Evolutionary conservation across 2,888 invertebrate species (phyloP).

Genomic region (Tubulanus polymorphus): DNA sequence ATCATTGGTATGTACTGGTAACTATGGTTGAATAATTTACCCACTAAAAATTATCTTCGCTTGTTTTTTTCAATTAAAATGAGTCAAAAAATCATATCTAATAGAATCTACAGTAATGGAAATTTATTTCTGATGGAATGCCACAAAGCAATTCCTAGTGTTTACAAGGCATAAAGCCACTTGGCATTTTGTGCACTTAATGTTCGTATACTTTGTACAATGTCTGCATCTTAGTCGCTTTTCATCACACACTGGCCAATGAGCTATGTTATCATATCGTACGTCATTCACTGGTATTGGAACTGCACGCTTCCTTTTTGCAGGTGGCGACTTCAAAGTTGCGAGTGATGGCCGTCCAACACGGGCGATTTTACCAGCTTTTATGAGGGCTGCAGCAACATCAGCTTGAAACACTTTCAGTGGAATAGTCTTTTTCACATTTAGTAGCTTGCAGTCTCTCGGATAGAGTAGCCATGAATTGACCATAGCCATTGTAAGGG

Average conservation of each 20-base stretch:
- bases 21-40: too few relatives aligned
- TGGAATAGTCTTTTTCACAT: background rate
- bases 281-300: conserved; percentile 1
- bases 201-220: background rate
- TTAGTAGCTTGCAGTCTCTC: too few relatives aligned
- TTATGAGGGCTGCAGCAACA: background rate
- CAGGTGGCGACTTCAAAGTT: background rate
- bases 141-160: background rate
- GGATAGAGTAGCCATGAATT: too few relatives aligned
- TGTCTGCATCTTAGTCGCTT: background rate
- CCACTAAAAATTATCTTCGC: too few relatives aligned
- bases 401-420: background rate
- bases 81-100: too few relatives aligned
- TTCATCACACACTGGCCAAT: conserved; percentile 2
- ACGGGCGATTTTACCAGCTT: too few relatives aligned
- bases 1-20: too few relatives aligned
- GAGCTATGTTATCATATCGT: background rate
- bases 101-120: too few relatives aligned
- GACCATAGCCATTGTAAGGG: conserved; percentile 3
- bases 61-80: too few relatives aligned
- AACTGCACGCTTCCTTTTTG: background rate
- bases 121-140: background rate
- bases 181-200: background rate
- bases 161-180: background rate
- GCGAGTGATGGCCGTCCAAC: too few relatives aligned